Evolutionary conservation across 64 coral and sea anemone species (phyloP).

Genomic region (Exaiptasia diaphana): DNA sequence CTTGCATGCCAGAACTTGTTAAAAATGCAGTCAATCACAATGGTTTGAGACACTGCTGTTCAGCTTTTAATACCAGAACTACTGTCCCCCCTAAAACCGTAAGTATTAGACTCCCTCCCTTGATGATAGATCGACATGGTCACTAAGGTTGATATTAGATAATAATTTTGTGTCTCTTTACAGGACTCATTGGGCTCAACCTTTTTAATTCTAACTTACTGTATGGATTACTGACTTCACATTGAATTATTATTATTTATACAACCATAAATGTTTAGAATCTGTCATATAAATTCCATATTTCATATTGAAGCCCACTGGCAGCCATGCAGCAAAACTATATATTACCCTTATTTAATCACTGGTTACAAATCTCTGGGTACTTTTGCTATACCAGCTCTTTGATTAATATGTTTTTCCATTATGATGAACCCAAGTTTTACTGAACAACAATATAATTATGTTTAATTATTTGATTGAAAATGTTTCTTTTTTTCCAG

Average conservation of each 20-base stretch:
- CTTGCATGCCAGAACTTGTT: slow-evolving; percentile 87
- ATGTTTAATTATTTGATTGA: not conserved
- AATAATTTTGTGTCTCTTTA: not conserved
- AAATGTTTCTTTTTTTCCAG: slow-evolving; percentile 46
- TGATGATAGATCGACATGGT: not conserved
- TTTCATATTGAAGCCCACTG: no score
- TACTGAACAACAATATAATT: not conserved
- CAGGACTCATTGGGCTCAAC: no score
- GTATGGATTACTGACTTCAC: no score
- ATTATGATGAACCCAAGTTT: not conserved
- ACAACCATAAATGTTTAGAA: no score
- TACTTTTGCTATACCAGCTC: no score
- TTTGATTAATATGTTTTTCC: no score
- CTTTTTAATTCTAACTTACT: no score
- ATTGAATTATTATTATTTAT: no score
- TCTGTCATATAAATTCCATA: no score
- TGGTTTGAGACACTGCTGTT: slow-evolving; percentile 85
- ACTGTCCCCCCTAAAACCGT: slow-evolving; percentile 57
- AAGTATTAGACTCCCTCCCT: slow-evolving; percentile 12
- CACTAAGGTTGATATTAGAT: not conserved
- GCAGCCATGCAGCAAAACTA: no score
- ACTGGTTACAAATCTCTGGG: no score
- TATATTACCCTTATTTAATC: no score
- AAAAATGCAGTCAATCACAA: slow-evolving; percentile 86
- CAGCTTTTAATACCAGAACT: slow-evolving; percentile 61